These are phyloP conservation scores for Galerucella pusilla DNA, from an alignment of 2,888 invertebrate species.

Conservation along the genomic window DNA sequence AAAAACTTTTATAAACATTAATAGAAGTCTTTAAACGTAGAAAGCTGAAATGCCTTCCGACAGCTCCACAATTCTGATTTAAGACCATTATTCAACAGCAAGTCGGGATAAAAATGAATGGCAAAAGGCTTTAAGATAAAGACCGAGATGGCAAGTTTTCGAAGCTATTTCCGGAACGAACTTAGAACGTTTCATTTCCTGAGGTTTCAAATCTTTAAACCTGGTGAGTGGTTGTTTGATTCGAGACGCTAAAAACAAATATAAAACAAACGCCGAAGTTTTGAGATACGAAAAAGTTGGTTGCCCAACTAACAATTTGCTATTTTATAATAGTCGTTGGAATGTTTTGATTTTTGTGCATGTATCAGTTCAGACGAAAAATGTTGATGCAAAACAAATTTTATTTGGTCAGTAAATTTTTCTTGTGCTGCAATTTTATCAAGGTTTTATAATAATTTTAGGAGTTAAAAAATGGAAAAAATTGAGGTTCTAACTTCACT, in stretches of 20 bases:
- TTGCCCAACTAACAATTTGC: too few relatives aligned
- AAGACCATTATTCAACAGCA: slow-evolving; percentile 47
- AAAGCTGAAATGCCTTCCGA: slow-evolving; percentile 34
- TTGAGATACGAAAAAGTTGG: slow-evolving; percentile 20
- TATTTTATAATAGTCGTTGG: too few relatives aligned
- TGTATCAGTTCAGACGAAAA: too few relatives aligned
- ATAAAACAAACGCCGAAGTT: slow-evolving; percentile 15
- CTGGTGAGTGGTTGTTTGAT: slow-evolving; percentile 25
- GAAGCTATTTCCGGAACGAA: slow-evolving; percentile 58
- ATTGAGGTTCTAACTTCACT: too few relatives aligned
- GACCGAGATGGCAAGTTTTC: slow-evolving; percentile 57
- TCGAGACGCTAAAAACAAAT: slow-evolving; percentile 26
- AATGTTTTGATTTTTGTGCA: too few relatives aligned
- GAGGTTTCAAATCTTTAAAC: slow-evolving; percentile 54
- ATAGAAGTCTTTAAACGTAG: slow-evolving; percentile 33
- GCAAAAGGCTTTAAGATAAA: slow-evolving; percentile 57
- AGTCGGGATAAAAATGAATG: slow-evolving; percentile 53
- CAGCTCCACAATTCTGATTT: slow-evolving; percentile 44
- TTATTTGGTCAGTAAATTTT: too few relatives aligned
- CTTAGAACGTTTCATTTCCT: slow-evolving; percentile 60
- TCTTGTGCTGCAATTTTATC: too few relatives aligned
- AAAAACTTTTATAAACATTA: slow-evolving; percentile 36
- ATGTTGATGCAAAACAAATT: too few relatives aligned
- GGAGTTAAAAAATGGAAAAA: too few relatives aligned
- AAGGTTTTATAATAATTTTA: too few relatives aligned